Conservation (phyloP, 2,888 invertebrate genomes). For the Dynastes grantii region DNA sequence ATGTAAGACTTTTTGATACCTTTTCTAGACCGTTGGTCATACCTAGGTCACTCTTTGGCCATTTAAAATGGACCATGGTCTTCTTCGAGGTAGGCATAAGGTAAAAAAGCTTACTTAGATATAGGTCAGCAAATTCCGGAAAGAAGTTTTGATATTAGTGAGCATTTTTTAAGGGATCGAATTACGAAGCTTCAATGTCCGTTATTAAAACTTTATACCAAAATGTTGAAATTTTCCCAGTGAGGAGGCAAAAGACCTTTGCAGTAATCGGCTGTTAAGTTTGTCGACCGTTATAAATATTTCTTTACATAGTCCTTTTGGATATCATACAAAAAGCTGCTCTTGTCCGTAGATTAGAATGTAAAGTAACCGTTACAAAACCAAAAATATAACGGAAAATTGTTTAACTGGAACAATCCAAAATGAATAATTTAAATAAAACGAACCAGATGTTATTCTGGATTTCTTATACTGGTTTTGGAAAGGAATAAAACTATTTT, state of each 20-base stretch:
- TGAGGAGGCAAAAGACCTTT: neutral
- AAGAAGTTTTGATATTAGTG: slow-evolving; percentile 42
- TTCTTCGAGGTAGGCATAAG: slow-evolving; percentile 8
- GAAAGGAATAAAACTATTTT: too few relatives aligned
- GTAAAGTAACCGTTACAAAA: slow-evolving; percentile 1
- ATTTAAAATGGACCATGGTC: slow-evolving; percentile 51
- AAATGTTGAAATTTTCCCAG: slow-evolving; percentile 26
- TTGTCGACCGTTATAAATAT: slow-evolving; percentile 26
- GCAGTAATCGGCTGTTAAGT: slow-evolving; percentile 5
- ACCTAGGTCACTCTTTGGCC: slow-evolving; percentile 49
- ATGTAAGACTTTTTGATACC: slow-evolving; percentile 23
- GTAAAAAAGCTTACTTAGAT: slow-evolving; percentile 31
- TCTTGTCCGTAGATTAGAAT: neutral
- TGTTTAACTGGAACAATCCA: neutral
- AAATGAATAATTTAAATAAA: neutral
- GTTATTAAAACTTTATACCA: slow-evolving; percentile 31
- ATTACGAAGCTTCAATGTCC: neutral
- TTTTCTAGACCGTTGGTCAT: slow-evolving; percentile 49
- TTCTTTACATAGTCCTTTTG: slow-evolving; percentile 16
- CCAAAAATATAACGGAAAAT: slow-evolving; percentile 18
- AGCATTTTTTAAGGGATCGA: neutral
- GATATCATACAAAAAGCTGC: neutral
- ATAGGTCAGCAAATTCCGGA: slow-evolving; percentile 49
- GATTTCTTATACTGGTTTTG: too few relatives aligned
- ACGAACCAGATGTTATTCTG: too few relatives aligned